These are phyloP conservation scores for Dynastes grantii DNA, from an alignment of 2,888 invertebrate species.

Conservation along the genomic window DNA sequence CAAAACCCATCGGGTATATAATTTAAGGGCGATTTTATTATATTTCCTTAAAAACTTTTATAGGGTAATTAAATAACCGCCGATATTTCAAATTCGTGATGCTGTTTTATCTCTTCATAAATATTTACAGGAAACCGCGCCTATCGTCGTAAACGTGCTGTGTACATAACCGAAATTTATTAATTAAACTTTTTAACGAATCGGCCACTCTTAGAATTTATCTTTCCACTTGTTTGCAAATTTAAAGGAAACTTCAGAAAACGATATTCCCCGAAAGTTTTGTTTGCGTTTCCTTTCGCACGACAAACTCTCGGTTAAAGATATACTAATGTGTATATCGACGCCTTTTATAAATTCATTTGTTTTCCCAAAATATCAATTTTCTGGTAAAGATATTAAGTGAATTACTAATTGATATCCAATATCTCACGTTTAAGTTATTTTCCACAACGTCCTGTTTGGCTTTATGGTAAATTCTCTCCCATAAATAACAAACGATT, in stretches of 20 bases:
- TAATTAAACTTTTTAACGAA: background rate
- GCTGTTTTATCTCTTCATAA: too few relatives aligned
- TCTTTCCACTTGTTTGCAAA: constrained; percentile 34
- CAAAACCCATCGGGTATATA: too few relatives aligned
- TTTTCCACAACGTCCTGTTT: background rate
- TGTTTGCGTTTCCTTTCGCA: constrained; percentile 18
- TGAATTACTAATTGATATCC: background rate
- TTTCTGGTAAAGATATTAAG: background rate
- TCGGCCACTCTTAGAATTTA: constrained; percentile 20
- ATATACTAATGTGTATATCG: constrained; percentile 29
- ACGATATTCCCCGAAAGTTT: constrained; percentile 25
- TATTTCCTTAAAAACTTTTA: too few relatives aligned
- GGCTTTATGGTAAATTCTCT: background rate
- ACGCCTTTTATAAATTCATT: constrained; percentile 5
- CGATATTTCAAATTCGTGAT: too few relatives aligned
- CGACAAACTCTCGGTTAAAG: constrained; percentile 11
- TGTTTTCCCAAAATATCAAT: constrained; percentile 2
- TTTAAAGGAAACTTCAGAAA: constrained; percentile 16
- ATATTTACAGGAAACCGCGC: too few relatives aligned
- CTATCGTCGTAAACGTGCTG: too few relatives aligned
- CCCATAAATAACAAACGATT: background rate
- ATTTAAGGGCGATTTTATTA: too few relatives aligned
- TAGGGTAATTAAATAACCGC: too few relatives aligned
- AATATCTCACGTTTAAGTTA: background rate
- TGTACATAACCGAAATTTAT: background rate